phyloP scores from a whole-genome alignment of 2,113 vertebrate genomes.

The Acinonyx jubatus region DNA sequence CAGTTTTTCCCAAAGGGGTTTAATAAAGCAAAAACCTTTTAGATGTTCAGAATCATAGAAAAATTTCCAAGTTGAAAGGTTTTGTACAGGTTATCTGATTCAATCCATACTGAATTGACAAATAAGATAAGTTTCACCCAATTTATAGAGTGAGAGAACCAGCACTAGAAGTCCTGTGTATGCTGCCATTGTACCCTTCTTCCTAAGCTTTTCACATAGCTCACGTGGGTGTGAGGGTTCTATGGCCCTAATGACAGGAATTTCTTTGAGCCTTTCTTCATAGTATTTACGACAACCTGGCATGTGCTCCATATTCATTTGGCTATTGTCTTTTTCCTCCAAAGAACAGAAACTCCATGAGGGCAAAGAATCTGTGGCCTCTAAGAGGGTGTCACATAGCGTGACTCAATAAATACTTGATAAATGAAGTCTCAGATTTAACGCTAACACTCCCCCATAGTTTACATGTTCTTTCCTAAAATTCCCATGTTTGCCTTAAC shows the following conservation, averaged over 20 bases:
- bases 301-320: not conserved
- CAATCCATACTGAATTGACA: not conserved
- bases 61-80: not conserved
- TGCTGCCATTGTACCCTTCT: not conserved
- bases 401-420: not conserved
- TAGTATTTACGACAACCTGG: not conserved
- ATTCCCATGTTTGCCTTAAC: not conserved
- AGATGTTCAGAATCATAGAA: not conserved
- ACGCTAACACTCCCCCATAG: not conserved
- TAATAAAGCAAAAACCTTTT: not conserved
- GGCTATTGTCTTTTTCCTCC: not conserved
- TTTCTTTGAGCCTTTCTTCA: not conserved
- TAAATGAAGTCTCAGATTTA: constrained; percentile 1
- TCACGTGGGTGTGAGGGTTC: not conserved
- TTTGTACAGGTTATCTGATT: not conserved
- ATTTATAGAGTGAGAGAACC: not conserved
- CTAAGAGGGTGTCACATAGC: not conserved
- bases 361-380: not conserved
- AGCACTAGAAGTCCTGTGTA: not conserved
- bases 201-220: not conserved
- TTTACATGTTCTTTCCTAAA: not conserved
- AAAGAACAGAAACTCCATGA: not conserved
- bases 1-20: constrained; percentile 8
- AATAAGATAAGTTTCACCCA: not conserved
- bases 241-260: not conserved